Evolutionary conservation across 2,797 vertebrate genomes (phyloP), one percentile per base, ranked within the genome.

Genomic region (Crenuchus spilurus): DNA sequence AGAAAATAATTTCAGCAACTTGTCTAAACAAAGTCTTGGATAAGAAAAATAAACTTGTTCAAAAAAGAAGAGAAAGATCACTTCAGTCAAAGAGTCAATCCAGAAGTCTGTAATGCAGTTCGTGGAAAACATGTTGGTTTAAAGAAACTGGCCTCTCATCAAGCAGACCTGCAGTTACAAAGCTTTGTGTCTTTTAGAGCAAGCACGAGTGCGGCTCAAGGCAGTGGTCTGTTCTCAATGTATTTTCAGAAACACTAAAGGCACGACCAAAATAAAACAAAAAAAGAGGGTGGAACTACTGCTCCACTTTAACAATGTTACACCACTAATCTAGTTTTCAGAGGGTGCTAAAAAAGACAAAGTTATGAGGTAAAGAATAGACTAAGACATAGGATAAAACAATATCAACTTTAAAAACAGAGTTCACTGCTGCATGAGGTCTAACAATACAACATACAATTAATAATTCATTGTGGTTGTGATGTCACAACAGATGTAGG

Each of bases 201-300:
- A 0, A 8, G 37, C 1, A 30, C 70, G n/a, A 81, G 26, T 82
- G 82, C 67, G 67, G 77, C 42, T 72, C 46, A 58, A 79, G 79
- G 48, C 58, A 63, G 61, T 41, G 20, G 20, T 6, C 69, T 81
- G 73, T 78, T 75, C 61, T 72, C 37, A 33, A 52, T 61, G 77
- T 75, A 72, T 77, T 69, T 66, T 63, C 51, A 78, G 49, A 30
- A 79, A 62, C 14, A 51, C 71, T 81, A 76, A 76, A 67, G 66
- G 20, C 63, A 81, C n/a, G 81, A 82, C 75, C 79, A 74, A 84
- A 89, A 84, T 66, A 84, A 84, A 84, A 84, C 76, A 80, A 80
- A 78, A 80, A 78, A 82, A 75, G 68, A 68, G 76, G 72, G 22
- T 70, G 51, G 63, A 81, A 37, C 75, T 60, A 65, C 41, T 46